phyloP scores from a whole-genome alignment of 2,797 vertebrate species.

The Trachurus trachurus region DNA sequence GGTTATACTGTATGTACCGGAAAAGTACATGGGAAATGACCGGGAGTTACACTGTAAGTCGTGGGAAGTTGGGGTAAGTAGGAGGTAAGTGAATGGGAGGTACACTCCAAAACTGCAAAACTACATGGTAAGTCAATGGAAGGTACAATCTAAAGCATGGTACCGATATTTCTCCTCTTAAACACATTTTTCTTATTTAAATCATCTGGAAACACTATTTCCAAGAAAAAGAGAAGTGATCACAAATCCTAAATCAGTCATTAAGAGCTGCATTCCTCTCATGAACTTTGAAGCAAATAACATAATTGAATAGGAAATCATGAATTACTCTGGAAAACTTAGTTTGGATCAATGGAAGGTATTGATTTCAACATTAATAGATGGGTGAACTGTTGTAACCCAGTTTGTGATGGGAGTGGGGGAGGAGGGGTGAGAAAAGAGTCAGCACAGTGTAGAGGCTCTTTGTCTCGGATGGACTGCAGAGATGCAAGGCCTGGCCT shows the following conservation, averaged over 20 bases:
- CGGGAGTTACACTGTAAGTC: too few species aligned
- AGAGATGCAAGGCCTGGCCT: slow-evolving; percentile 71
- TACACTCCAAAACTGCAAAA: too few species aligned
- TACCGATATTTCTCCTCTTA: slow-evolving; percentile 1
- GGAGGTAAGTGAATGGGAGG: too few species aligned
- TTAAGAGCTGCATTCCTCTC: slow-evolving; percentile 51
- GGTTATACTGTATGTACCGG: too few species aligned
- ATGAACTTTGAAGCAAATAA: slow-evolving; percentile 63
- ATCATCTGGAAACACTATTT: slow-evolving; percentile 30
- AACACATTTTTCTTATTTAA: slow-evolving; percentile 35
- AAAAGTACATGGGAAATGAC: too few species aligned
- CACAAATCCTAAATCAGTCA: slow-evolving; percentile 50
- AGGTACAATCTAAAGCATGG: too few species aligned
- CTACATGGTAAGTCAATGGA: too few species aligned
- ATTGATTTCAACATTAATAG: slow-evolving; percentile 74
- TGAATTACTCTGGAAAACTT: slow-evolving; percentile 71
- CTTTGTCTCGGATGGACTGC: slow-evolving; percentile 73
- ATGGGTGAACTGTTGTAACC: slow-evolving; percentile 59
- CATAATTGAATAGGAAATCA: slow-evolving; percentile 82
- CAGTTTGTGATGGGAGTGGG: slow-evolving; percentile 56
- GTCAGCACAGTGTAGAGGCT: slow-evolving; percentile 70
- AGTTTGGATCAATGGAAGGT: slow-evolving; percentile 77
- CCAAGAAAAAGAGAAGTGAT: slow-evolving; percentile 38
- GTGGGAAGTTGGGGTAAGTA: too few species aligned
- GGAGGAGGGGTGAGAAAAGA: slow-evolving; percentile 60